Base-by-base conservation (phyloP, 2,797 vertebrate genomes). In the Pseudotriccus pelzelni region DNA sequence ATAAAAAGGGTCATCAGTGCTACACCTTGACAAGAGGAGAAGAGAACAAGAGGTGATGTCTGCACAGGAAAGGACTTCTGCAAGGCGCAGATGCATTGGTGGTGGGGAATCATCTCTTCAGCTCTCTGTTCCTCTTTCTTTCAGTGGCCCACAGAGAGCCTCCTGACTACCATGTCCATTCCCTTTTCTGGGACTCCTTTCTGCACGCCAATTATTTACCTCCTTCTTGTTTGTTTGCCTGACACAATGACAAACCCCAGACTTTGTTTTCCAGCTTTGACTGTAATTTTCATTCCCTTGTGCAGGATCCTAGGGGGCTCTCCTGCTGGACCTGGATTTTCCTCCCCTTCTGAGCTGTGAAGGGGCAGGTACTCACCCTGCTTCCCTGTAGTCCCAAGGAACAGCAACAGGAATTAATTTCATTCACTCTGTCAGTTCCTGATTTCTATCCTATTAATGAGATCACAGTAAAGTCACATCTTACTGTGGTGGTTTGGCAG, bases 391-490 rank as follows among this genome's bases (percentile, higher is more conserved):
- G 46, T 53, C 34, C 53, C 3, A 7, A 75, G 28, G 14, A 90
- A n/a, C 43, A 75, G 43, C 46, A 72, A 72, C 5, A 39, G 7
- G 36, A 89, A 68, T 56, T 87, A 46, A 80, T 50, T 74, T 36
- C 32, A 53, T 46, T 76, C 37, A 32, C 47, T 70, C 53, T 73
- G 30, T 25, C 1, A 0, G 17, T 30, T 62, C 20, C 47, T 50
- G 22, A 92, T 94, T 92, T 73, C 49, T 84, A 59, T 32, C 20
- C 30, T 39, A 87, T 63, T 83, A 93, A 82, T 76, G 64, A 85
- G 30, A 73, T 39, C 50, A 76, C 49, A 76, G 43, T 37, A 19
- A 78, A 90, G 67, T 89, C 78, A 87, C 59, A 89, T n/a, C 39
- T 92, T 47, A 73, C 27, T 41, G 24, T 50, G 27, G 14, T 3